phyloP scores from a whole-genome alignment of 2,113 vertebrate species.

The Indicator indicator region DNA sequence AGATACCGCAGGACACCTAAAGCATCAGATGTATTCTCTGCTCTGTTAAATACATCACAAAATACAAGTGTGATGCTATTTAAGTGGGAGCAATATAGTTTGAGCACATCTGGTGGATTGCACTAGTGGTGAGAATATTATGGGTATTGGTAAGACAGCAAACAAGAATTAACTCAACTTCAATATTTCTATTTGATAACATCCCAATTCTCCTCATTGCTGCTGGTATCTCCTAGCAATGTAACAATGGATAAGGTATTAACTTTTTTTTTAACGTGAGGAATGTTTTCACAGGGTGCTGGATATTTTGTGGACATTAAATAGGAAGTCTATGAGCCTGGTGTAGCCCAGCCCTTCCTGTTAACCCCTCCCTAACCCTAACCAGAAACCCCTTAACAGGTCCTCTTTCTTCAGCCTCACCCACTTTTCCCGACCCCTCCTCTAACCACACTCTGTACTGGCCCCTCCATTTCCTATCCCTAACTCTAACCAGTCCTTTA shows the following conservation, averaged over 20 bases:
- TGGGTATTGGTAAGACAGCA: not conserved
- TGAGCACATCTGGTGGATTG: not conserved
- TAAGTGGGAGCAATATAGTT: not conserved
- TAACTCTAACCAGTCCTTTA: no score
- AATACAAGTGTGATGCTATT: not conserved
- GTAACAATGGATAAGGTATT: no score
- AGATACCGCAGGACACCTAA: not conserved
- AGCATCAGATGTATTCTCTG: not conserved
- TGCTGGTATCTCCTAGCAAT: not conserved
- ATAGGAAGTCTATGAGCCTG: not conserved
- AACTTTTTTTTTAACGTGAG: not conserved
- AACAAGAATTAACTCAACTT: not conserved
- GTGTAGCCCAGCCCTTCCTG: not conserved
- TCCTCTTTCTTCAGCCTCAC: no score
- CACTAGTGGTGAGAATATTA: not conserved
- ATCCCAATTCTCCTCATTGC: not conserved
- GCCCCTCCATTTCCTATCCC: no score
- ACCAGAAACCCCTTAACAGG: no score
- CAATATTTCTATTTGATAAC: not conserved
- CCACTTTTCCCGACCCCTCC: no score
- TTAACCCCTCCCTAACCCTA: no score
- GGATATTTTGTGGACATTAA: fast-evolving
- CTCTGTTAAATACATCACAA: not conserved
- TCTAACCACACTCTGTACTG: no score
- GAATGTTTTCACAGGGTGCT: not conserved